phyloP scores from a whole-genome alignment of 2,797 vertebrate species.

The Sebastes miniatus region DNA sequence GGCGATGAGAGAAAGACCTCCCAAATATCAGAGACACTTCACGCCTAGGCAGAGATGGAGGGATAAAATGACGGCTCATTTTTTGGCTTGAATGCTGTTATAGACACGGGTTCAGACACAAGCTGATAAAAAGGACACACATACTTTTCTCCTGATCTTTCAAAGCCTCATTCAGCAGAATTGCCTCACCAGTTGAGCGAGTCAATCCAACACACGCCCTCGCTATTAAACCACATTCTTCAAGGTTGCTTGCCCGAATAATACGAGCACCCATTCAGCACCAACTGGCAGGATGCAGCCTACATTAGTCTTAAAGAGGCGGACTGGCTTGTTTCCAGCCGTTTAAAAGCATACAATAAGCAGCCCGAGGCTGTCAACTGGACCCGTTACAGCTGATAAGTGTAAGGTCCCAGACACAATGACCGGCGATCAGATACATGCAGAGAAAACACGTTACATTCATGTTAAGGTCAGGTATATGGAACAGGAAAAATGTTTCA shows the following conservation, averaged over 20 bases:
- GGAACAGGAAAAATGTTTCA: conserved; percentile 47
- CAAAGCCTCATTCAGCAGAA: neutral
- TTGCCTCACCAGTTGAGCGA: neutral
- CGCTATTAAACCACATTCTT: neutral
- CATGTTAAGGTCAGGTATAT: conserved; percentile 58
- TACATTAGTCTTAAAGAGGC: conserved; percentile 49
- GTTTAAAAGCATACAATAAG: conserved; percentile 64
- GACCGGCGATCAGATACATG: conserved; percentile 65
- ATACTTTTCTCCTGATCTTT: neutral
- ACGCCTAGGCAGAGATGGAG: conserved; percentile 7
- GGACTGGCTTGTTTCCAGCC: conserved; percentile 50
- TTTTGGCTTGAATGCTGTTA: conserved; percentile 4
- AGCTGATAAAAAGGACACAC: neutral
- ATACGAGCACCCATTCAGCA: conserved; percentile 14
- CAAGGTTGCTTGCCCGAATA: conserved; percentile 12
- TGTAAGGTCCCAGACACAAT: conserved; percentile 64
- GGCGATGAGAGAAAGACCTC: conserved; percentile 58
- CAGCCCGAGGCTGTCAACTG: conserved; percentile 34
- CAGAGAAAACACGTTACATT: conserved; percentile 49
- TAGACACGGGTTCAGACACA: neutral
- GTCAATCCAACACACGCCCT: neutral
- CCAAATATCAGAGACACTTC: conserved; percentile 47
- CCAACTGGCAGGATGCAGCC: conserved; percentile 45
- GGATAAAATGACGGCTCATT: conserved; percentile 6
- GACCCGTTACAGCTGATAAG: conserved; percentile 52